These are phyloP conservation scores for Callipepla squamata DNA, from an alignment of 2,113 vertebrate species.

Conservation along the genomic window DNA sequence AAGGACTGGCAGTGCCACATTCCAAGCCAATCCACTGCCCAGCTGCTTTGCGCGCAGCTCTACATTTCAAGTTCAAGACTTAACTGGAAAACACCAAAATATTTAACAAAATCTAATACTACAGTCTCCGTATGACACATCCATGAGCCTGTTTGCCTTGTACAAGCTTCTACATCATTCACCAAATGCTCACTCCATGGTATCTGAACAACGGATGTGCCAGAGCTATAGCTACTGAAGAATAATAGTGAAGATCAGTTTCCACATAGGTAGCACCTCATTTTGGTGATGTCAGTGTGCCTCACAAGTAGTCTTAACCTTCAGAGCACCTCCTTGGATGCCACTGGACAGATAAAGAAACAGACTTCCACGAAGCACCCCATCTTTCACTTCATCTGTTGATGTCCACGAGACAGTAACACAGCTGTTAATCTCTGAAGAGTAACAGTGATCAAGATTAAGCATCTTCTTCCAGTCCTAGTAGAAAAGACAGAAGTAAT, in stretches of 20 bases:
- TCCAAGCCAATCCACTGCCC: background rate
- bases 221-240: background rate
- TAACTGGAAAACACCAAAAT: background rate
- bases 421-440: background rate
- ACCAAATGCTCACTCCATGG: background rate
- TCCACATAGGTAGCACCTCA: background rate
- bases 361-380: background rate
- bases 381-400: background rate
- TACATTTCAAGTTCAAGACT: background rate
- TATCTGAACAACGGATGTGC: background rate
- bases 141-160: background rate
- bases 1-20: background rate
- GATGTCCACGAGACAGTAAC: background rate
- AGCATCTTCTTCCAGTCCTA: no score
- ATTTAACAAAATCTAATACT: background rate
- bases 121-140: fast-evolving
- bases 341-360: background rate
- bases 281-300: background rate
- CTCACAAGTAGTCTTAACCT: background rate
- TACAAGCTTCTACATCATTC: background rate
- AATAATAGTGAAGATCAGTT: background rate
- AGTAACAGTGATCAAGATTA: background rate
- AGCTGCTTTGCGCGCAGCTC: background rate
- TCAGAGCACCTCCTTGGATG: fast-evolving
- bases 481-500: background rate